Conservation (phyloP, 2,797 vertebrate species). For the Botia kubotai region DNA sequence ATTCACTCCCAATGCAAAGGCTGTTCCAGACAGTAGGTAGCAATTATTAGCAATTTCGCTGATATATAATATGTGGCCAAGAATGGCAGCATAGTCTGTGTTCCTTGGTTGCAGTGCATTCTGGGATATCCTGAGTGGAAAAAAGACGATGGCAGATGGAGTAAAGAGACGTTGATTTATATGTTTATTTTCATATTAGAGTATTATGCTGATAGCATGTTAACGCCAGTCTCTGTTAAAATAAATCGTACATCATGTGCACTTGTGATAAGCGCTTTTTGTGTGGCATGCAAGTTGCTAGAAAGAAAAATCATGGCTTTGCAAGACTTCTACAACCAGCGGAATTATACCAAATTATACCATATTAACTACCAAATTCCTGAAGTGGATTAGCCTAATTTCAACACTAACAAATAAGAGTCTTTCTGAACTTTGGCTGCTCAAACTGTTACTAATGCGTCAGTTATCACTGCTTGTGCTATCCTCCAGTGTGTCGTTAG, state of each 20-base stretch:
- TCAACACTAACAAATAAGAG: conserved; percentile 10
- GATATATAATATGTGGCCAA: not conserved
- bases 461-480: conserved; percentile 32
- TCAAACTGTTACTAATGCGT: conserved; percentile 9
- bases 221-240: not conserved
- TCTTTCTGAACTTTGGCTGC: conserved; percentile 3
- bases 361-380: conserved; percentile 27
- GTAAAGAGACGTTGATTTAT: no score
- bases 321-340: not conserved
- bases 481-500: conserved; percentile 27
- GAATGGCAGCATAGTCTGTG: no score
- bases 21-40: not conserved
- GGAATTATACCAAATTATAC: conserved; percentile 17
- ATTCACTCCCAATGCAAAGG: not conserved
- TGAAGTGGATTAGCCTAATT: conserved; percentile 12
- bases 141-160: no score
- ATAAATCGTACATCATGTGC: not conserved
- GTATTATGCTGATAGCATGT: no score
- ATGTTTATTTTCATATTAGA: no score
- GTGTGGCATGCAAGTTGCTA: not conserved
- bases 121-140: no score
- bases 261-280: not conserved
- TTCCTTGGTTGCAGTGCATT: no score
- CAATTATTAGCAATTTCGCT: not conserved
- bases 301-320: not conserved